Base-by-base conservation (phyloP, 1,140 invertebrate species). In the Colletes gigas region DNA sequence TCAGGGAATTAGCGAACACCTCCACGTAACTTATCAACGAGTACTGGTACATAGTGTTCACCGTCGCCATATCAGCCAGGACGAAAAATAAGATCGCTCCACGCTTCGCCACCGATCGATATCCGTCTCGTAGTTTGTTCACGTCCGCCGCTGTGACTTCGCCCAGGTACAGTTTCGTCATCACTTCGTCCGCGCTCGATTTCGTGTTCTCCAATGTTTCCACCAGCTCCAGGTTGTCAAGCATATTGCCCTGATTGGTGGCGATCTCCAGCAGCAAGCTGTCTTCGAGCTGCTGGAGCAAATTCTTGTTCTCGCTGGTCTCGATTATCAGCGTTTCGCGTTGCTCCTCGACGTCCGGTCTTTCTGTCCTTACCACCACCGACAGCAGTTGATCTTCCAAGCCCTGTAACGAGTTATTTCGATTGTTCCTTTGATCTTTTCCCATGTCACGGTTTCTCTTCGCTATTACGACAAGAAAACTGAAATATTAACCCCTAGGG, bases 21-120 rank as follows among this genome's bases (percentile, higher is more conserved):
- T 97, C 95, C 4, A 97, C 89, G 86, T 97, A 98, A 3, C 96
- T 95, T 6, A 94, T 95, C 39, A 99, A 92, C 0, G 97, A 98
- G 91, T 98, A 98, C 87, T 98, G 97, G 90, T 99, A 99, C 97
- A 98, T 98, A 14, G 95, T 93, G 90, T 97, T 98, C 0, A 99
- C 96, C 0, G 94, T 93, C 0, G 97, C 95, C 97, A 98, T 97
- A 89, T 98, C 97, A 0, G 96, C 95, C 10, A 99, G 92, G 4
- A 98, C 96, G 90, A 98, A 98, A 91, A 98, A 98, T 30, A 98
- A 92, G 71, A 98, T 96, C 12, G 98, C 97, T 15, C 97, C 97
- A 72, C 97, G 94, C 85, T 95, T 96, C 0, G 98, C 97, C 3
- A 96, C 97, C 0, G 96, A 95, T 54, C 97, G 94, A 92, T 98